Evolutionary conservation across 2,888 invertebrate species (phyloP).

Genomic region (Nomada goodeniana): DNA sequence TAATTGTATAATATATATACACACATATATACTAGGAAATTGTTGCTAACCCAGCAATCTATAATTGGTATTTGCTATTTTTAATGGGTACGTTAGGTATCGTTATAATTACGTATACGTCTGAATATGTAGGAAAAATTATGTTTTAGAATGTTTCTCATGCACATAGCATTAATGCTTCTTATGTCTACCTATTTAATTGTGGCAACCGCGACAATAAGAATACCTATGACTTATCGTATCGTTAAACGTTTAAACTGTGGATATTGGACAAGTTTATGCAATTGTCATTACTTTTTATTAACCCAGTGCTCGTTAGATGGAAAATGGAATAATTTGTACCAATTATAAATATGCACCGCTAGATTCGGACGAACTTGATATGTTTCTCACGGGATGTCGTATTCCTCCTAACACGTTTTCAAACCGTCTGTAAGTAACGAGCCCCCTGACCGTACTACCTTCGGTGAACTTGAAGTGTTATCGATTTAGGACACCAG

Average conservation of each 20-base stretch:
- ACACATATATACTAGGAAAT: conserved; percentile 12
- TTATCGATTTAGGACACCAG: conserved; percentile 15
- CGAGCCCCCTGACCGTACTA: neutral
- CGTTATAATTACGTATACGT: conserved; percentile 25
- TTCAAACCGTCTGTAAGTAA: neutral
- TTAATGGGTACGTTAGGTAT: conserved; percentile 12
- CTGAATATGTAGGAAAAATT: conserved; percentile 28
- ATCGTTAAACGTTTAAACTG: conserved; percentile 16
- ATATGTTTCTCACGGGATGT: neutral
- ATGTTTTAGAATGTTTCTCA: conserved; percentile 34
- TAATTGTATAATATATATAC: too few species aligned
- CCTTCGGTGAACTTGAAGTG: neutral
- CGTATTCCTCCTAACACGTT: conserved; percentile 21
- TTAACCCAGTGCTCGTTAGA: conserved; percentile 8
- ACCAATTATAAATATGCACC: neutral
- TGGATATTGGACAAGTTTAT: conserved; percentile 1
- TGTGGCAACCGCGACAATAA: conserved; percentile 60
- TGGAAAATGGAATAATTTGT: neutral
- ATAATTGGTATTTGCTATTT: conserved; percentile 34
- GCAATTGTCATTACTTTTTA: neutral
- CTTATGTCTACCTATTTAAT: conserved; percentile 45
- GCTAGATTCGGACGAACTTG: neutral
- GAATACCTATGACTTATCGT: conserved; percentile 11
- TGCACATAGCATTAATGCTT: conserved; percentile 49
- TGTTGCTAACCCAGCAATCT: neutral